Evolutionary conservation across 2,797 vertebrate genomes (phyloP).

Genomic region (Betta splendens): DNA sequence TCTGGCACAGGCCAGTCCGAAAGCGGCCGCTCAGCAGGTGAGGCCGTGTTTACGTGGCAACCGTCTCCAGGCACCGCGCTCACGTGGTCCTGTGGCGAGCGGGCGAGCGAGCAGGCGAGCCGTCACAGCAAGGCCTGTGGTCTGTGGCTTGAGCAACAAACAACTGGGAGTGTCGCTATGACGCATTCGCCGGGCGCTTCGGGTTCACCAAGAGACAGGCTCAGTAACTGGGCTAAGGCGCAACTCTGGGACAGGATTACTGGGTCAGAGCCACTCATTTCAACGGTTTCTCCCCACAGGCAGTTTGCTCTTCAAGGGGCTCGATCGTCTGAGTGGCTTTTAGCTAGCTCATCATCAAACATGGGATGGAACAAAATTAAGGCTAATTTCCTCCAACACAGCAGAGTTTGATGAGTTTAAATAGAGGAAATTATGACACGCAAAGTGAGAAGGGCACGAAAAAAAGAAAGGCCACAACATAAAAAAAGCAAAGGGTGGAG

Average conservation of each 20-base stretch:
- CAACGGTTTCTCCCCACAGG: conserved; percentile 14
- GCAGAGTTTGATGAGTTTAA: no score
- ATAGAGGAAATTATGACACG: no score
- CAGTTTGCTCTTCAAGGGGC: conserved; percentile 25
- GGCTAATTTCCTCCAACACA: no score
- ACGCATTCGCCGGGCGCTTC: conserved; percentile 66
- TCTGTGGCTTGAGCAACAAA: conserved; percentile 75
- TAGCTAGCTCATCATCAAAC: conserved; percentile 3
- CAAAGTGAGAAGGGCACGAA: no score
- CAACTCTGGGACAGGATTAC: conserved; percentile 34
- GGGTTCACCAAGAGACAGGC: conserved; percentile 50
- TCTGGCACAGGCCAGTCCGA: conserved; percentile 47
- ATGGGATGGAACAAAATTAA: neutral
- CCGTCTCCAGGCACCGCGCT: conserved; percentile 58
- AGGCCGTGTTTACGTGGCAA: conserved; percentile 73
- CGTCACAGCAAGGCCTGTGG: conserved; percentile 52
- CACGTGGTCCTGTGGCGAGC: conserved; percentile 71
- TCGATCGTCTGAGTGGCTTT: conserved; percentile 5
- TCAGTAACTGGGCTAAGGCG: conserved; percentile 44
- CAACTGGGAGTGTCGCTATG: conserved; percentile 75
- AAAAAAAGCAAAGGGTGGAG: conserved; percentile 46
- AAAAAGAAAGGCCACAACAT: no score
- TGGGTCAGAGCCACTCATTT: conserved; percentile 15
- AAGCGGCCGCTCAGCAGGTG: conserved; percentile 66
- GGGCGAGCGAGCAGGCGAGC: no score